These are phyloP conservation scores for Watsonalla binaria DNA, from an alignment of 2,888 invertebrate genomes.

Conservation along the genomic window DNA sequence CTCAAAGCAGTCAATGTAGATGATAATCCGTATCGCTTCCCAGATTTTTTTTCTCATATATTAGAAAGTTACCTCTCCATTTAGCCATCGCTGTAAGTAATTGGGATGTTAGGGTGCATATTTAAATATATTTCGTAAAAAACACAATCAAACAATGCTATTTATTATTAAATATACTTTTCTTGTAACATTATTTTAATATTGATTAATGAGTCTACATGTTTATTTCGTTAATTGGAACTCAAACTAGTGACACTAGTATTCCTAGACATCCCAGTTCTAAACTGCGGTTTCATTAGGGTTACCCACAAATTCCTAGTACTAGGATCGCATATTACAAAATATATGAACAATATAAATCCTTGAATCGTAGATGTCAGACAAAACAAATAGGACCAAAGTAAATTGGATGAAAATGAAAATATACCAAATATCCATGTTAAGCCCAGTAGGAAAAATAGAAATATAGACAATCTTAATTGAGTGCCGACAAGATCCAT, in stretches of 20 bases:
- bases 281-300: conserved; percentile 55
- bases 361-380: conserved; percentile 81
- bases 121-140: too few relatives aligned
- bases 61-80: neutral
- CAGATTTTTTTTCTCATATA: neutral
- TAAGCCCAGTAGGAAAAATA: conserved; percentile 80
- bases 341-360: conserved; percentile 80
- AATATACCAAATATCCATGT: conserved; percentile 81
- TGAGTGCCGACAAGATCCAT: conserved; percentile 68
- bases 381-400: conserved; percentile 81
- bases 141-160: too few relatives aligned
- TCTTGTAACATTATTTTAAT: too few relatives aligned
- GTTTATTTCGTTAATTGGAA: conserved; percentile 14
- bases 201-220: too few relatives aligned
- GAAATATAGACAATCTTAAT: conserved; percentile 74
- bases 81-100: too few relatives aligned
- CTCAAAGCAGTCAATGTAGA: neutral
- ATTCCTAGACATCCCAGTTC: conserved; percentile 40
- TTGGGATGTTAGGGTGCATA: too few relatives aligned
- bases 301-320: conserved; percentile 75
- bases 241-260: conserved; percentile 50
- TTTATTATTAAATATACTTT: too few relatives aligned
- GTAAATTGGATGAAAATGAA: conserved; percentile 65
- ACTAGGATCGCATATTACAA: conserved; percentile 75
- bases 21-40: neutral